phyloP scores from a whole-genome alignment of 1,140 invertebrate species.

The Hylaeus volcanicus region DNA sequence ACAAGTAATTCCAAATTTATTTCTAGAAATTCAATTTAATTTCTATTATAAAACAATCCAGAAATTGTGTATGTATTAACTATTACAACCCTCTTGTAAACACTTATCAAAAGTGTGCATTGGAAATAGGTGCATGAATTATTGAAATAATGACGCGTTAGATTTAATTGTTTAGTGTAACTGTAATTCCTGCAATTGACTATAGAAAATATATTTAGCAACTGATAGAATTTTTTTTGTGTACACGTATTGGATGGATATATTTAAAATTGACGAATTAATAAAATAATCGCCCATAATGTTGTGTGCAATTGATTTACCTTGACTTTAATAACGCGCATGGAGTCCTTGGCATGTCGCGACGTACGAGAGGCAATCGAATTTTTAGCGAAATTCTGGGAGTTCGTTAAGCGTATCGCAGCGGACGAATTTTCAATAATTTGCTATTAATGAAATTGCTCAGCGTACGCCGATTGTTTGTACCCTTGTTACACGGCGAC shows the following conservation, averaged over 20 bases:
- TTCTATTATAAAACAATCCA: no score
- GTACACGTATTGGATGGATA: no score
- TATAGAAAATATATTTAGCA: neutral
- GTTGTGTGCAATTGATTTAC: neutral
- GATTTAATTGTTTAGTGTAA: neutral
- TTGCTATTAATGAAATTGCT: conserved; percentile 61
- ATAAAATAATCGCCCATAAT: no score
- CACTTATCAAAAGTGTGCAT: no score
- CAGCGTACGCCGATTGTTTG: conserved; percentile 42
- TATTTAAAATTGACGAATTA: neutral
- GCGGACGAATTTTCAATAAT: conserved; percentile 58
- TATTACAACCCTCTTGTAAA: no score
- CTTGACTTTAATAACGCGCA: neutral
- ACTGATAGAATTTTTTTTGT: neutral
- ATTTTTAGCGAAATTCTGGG: conserved; percentile 26
- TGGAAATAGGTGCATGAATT: no score
- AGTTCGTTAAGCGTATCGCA: conserved; percentile 53
- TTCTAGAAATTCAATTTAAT: no score
- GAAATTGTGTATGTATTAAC: no score
- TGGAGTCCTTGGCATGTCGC: neutral
- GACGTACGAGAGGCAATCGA: neutral
- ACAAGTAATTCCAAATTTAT: no score
- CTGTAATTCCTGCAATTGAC: neutral
- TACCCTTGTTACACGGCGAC: conserved; percentile 32
- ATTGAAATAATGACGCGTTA: no score